Percentiles rank a stretch among this genome's conserved stretches.
Conservation (phyloP, 2,888 invertebrate species). For the Prionchulus punctatus region DNA sequence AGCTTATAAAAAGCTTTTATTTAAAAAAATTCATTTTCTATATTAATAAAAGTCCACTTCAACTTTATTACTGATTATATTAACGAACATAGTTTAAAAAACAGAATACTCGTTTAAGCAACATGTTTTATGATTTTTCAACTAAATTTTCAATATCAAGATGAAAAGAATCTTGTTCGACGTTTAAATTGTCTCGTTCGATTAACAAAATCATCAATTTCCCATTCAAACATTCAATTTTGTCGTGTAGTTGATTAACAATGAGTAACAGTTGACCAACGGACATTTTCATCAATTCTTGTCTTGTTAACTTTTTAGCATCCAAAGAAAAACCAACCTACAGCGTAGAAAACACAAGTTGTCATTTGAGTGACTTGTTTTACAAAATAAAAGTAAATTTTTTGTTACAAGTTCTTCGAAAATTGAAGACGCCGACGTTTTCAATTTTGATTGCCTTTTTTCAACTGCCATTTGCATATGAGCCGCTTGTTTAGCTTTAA, state of each 20-base stretch:
- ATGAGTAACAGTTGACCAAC: slow-evolving; percentile 81
- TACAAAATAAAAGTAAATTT: too few species aligned
- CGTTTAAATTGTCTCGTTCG: slow-evolving; percentile 83
- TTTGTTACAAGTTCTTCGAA: slow-evolving; percentile 42
- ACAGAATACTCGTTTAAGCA: too few species aligned
- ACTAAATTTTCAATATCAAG: background rate
- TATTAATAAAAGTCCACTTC: too few species aligned
- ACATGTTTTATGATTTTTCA: too few species aligned
- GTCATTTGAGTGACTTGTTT: too few species aligned
- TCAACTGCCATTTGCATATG: slow-evolving; percentile 61
- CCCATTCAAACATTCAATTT: slow-evolving; percentile 17
- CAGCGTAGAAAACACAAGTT: too few species aligned
- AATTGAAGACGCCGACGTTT: slow-evolving; percentile 47
- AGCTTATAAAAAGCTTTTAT: too few species aligned
- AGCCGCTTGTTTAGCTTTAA: slow-evolving; percentile 77
- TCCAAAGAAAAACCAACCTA: slow-evolving; percentile 35
- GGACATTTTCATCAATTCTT: slow-evolving; percentile 50
- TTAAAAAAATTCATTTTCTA: too few species aligned
- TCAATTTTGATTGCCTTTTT: too few species aligned
- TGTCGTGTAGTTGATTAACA: slow-evolving; percentile 77
- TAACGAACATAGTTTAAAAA: too few species aligned
- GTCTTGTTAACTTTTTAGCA: slow-evolving; percentile 48
- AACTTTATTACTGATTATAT: too few species aligned
- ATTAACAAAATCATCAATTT: slow-evolving; percentile 42
- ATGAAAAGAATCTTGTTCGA: slow-evolving; percentile 70